Evolutionary conservation across 1,140 invertebrate species (phyloP).

Genomic region (Dendrolimus kikuchii): DNA sequence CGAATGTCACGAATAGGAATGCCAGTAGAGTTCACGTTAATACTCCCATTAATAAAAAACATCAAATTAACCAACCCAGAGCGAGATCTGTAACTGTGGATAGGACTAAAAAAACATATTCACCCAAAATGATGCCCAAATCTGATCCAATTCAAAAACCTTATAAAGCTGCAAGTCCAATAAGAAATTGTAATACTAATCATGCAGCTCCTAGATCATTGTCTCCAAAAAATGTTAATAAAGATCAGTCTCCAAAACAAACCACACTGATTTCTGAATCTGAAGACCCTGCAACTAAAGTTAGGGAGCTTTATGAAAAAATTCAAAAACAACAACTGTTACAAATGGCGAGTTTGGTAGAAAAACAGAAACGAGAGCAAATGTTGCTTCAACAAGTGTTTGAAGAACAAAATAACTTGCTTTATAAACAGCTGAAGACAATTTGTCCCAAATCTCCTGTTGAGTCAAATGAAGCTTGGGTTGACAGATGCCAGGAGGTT

Average conservation of each 20-base stretch:
- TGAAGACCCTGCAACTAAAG: slow-evolving; percentile 47
- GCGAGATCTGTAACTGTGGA: slow-evolving; percentile 30
- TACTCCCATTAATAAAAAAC: slow-evolving; percentile 18
- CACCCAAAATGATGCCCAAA: slow-evolving; percentile 27
- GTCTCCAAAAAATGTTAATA: slow-evolving; percentile 8
- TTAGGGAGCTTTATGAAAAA: slow-evolving; percentile 64
- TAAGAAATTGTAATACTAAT: slow-evolving; percentile 21
- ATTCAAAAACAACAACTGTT: slow-evolving; percentile 75
- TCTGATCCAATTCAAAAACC: slow-evolving; percentile 35
- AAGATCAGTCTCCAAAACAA: background rate
- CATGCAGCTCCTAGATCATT: slow-evolving; percentile 15
- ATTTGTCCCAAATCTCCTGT: slow-evolving; percentile 53
- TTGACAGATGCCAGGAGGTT: slow-evolving; percentile 26
- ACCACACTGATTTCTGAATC: slow-evolving; percentile 23
- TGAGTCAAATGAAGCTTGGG: slow-evolving; percentile 52
- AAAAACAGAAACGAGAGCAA: slow-evolving; percentile 75
- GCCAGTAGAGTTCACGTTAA: slow-evolving; percentile 21
- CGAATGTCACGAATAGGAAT: slow-evolving; percentile 12
- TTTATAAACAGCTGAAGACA: slow-evolving; percentile 73
- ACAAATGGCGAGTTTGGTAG: slow-evolving; percentile 73
- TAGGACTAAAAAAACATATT: slow-evolving; percentile 17
- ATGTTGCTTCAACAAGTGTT: slow-evolving; percentile 73
- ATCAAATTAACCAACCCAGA: slow-evolving; percentile 17
- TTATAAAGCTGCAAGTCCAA: slow-evolving; percentile 26
- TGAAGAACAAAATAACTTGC: slow-evolving; percentile 73